Conservation (phyloP, 2,888 invertebrate genomes). For the Calliphora vomitoria region DNA sequence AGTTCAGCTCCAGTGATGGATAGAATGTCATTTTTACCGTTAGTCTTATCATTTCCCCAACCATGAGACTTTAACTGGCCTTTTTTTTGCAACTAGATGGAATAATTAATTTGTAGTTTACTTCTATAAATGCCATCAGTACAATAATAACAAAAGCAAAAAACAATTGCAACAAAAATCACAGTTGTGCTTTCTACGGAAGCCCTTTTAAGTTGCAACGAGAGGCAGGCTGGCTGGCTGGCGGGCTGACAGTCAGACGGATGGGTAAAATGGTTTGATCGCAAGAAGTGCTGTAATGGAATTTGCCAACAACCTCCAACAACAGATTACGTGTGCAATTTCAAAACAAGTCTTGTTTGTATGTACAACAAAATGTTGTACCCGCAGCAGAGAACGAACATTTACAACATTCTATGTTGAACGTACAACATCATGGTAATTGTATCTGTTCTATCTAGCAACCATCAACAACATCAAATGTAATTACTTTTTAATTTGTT, state of each 20-base stretch:
- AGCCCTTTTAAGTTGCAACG: slow-evolving; percentile 62
- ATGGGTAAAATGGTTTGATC: slow-evolving; percentile 22
- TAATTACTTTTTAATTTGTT: slow-evolving; percentile 72
- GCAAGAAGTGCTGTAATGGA: slow-evolving; percentile 39
- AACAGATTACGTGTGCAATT: neutral
- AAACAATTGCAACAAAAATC: neutral
- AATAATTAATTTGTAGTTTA: slow-evolving; percentile 69
- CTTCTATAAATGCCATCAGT: slow-evolving; percentile 24
- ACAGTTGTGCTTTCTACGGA: slow-evolving; percentile 59
- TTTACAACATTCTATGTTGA: slow-evolving; percentile 40
- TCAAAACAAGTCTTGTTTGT: too few species aligned
- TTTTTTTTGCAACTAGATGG: slow-evolving; percentile 27
- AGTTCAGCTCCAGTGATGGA: slow-evolving; percentile 30
- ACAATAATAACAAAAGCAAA: too few species aligned
- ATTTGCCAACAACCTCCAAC: slow-evolving; percentile 36
- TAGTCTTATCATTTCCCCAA: slow-evolving; percentile 54
- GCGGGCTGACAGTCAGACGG: neutral
- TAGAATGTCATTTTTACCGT: slow-evolving; percentile 66
- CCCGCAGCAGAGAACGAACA: slow-evolving; percentile 15
- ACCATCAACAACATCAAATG: slow-evolving; percentile 54
- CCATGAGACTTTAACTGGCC: slow-evolving; percentile 22
- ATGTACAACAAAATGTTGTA: slow-evolving; percentile 33
- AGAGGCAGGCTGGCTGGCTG: neutral
- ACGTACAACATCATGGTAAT: slow-evolving; percentile 57
- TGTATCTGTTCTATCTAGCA: slow-evolving; percentile 41